Base-by-base conservation (phyloP, 2,797 vertebrate genomes). In the Macropodus opercularis region DNA sequence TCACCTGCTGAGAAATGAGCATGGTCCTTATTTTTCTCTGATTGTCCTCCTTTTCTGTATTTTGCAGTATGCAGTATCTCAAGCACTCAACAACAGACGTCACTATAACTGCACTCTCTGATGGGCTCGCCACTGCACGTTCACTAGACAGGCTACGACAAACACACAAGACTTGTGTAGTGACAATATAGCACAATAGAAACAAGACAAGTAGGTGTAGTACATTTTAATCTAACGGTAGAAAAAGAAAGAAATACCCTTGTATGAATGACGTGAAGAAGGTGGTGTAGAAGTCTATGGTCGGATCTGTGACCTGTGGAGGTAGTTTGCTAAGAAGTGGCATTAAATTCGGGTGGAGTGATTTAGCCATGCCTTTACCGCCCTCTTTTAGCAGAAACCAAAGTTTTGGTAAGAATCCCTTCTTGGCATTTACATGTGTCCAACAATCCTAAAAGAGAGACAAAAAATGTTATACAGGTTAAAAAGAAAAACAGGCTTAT, bases 311-410 rank as follows among this genome's bases (percentile, higher is more conserved):
- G 74, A 96, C 56, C 2, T 92, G 88, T 72, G 75, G 80, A 14
- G 96, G 97, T 36, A 99, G 84, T 71, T 92, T 95, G 89, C 96
- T 98, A 78, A 99, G 88, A 53, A 99, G 94, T 0, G 96, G 97
- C 81, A 99, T 90, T n/a, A 99, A 88, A 80, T 96, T 96, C 15
- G 96, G 96, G 70, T 95, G 94, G 27, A 97, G 93, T 2, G 94
- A 50, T 5, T 95, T 91, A 26, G 97, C 97, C 72, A 98, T 80
- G 40, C 98, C 98, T 67, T 90, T 91, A 24, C 97, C 96, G 1
- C 96, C 97, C 35, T 96, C 97, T 72, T 86, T 94, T 42, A 99
- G 85, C 2, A 98, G 73, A 46, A 77, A 42, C 92, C 94, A 98
- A 0, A 99, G 90, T 81, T 98, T 98, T 3, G 96, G 96, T 40